Evolutionary conservation across 2,797 vertebrate species (phyloP).

Genomic region (Alosa sapidissima): DNA sequence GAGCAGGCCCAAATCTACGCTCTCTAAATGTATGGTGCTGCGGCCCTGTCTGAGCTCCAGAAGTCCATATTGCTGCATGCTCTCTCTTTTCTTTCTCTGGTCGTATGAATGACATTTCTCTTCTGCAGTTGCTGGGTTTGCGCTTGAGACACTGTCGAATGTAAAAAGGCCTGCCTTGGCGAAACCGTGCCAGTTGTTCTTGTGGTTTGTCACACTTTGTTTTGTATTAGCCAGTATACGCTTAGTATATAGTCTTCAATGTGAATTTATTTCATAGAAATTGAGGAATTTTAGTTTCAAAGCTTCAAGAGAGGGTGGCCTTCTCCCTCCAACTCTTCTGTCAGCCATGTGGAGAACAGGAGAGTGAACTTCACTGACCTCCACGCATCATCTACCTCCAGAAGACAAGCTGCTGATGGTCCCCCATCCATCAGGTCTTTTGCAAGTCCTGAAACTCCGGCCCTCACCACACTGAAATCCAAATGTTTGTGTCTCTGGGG

Average conservation of each 20-base stretch:
- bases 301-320: not conserved
- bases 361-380: not conserved
- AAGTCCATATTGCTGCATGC: not conserved
- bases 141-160: too few relatives aligned
- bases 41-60: not conserved
- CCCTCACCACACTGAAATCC: constrained; percentile 36
- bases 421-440: not conserved
- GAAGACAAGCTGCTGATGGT: not conserved
- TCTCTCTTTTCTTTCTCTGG: not conserved
- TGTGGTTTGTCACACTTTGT: not conserved
- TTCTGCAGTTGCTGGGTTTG: too few relatives aligned
- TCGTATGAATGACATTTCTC: not conserved
- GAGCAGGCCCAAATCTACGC: not conserved
- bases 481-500: constrained; percentile 39
- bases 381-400: not conserved
- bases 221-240: not conserved
- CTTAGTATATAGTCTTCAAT: not conserved
- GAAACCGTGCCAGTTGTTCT: not conserved
- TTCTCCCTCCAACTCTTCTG: not conserved
- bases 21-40: not conserved
- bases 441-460: constrained; percentile 48
- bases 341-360: not conserved
- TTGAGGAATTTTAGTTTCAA: not conserved
- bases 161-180: not conserved
- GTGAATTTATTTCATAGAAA: not conserved